Percentiles rank a stretch among this genome's conserved stretches.
These are phyloP conservation scores for Sapajus apella DNA, from an alignment of 2,113 vertebrate species.

Conservation along the genomic window DNA sequence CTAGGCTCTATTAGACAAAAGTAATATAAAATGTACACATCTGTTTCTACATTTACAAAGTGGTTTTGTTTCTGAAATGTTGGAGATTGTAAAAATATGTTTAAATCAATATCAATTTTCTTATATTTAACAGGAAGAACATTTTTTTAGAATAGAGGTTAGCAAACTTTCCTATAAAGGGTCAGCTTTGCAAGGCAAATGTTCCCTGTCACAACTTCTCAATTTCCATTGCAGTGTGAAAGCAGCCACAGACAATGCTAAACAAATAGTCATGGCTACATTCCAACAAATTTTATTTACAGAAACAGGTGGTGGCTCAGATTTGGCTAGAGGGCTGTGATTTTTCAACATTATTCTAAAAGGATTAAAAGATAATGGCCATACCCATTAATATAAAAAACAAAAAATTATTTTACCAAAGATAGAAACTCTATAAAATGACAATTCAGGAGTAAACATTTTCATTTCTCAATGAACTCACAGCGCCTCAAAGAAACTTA, in stretches of 20 bases:
- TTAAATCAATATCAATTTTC: neutral
- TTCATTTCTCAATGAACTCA: conserved; percentile 24
- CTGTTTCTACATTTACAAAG: neutral
- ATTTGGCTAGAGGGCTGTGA: neutral
- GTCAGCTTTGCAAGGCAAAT: neutral
- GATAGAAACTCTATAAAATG: neutral
- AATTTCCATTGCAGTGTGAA: neutral
- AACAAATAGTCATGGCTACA: neutral
- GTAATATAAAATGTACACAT: neutral
- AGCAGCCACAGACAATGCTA: neutral
- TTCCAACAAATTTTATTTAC: neutral
- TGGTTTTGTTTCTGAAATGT: neutral
- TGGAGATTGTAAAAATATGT: neutral
- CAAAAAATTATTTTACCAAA: neutral
- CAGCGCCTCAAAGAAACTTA: neutral
- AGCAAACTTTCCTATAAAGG: neutral
- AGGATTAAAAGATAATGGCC: neutral
- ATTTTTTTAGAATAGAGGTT: neutral
- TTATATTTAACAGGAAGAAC: neutral
- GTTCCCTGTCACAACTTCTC: neutral
- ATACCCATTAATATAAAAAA: neutral
- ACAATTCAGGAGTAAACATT: conserved; percentile 9
- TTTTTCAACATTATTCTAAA: neutral
- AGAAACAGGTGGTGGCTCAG: neutral
- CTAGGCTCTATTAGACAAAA: neutral